phyloP scores from a whole-genome alignment of 2,888 invertebrate genomes.

The Malthinus seriepunctatus region DNA sequence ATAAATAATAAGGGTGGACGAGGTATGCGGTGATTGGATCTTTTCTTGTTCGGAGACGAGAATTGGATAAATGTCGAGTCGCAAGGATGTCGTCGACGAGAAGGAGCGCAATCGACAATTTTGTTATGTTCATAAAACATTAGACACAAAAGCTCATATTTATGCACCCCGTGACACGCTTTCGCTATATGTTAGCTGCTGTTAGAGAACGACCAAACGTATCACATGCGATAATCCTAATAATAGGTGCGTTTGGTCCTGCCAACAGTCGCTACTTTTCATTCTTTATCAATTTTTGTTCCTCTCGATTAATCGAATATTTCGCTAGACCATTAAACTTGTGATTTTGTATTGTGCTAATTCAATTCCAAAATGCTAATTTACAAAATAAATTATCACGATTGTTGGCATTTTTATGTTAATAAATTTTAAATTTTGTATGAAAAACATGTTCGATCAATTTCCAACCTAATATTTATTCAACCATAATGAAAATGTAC shows the following conservation, averaged over 20 bases:
- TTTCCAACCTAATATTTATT: constrained; percentile 14
- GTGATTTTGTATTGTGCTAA: constrained; percentile 2
- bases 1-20: constrained; percentile 38
- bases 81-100: constrained; percentile 17
- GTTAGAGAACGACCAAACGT: constrained; percentile 33
- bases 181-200: constrained; percentile 12
- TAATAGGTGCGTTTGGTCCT: constrained; percentile 25
- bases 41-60: constrained; percentile 23
- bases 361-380: constrained; percentile 7
- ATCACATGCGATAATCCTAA: constrained; percentile 32
- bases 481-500: constrained; percentile 15
- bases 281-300: constrained; percentile 19
- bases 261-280: constrained; percentile 18
- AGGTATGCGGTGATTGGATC: constrained; percentile 36
- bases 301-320: constrained; percentile 12
- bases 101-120: constrained; percentile 11
- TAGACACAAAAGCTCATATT: constrained; percentile 35
- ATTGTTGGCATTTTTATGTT: not conserved
- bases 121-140: constrained; percentile 31
- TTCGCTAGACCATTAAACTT: constrained; percentile 10
- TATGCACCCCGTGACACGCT: constrained; percentile 35
- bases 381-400: constrained; percentile 2
- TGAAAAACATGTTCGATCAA: constrained; percentile 6
- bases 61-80: constrained; percentile 39
- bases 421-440: not conserved